Percentiles rank a stretch among this genome's conserved stretches.
These are phyloP conservation scores for Podarcis cretensis DNA, from an alignment of 2,113 vertebrate species.

Conservation along the genomic window DNA sequence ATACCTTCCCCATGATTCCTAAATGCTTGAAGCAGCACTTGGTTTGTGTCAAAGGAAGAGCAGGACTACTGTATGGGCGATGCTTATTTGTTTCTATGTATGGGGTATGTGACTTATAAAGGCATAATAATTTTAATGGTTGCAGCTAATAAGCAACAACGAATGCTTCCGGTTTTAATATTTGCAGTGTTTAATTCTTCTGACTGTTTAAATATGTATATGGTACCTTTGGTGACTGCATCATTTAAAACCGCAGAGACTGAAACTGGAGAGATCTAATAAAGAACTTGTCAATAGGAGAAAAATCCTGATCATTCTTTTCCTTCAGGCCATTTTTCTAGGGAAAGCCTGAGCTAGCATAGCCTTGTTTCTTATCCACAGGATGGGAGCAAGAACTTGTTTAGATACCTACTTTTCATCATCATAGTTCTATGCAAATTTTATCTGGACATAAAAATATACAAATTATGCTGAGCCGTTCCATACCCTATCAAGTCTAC, in stretches of 20 bases:
- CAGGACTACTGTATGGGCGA: constrained; percentile 13
- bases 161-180: constrained; percentile 61
- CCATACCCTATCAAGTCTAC: not conserved
- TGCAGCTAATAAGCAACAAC: constrained; percentile 62
- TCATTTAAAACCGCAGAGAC: constrained; percentile 57
- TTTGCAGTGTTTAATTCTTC: constrained; percentile 64
- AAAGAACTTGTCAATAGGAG: not conserved
- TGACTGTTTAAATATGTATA: constrained; percentile 37
- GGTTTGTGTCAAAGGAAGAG: not conserved
- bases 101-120: constrained; percentile 28
- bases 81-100: constrained; percentile 58
- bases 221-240: constrained; percentile 40
- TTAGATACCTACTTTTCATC: not conserved
- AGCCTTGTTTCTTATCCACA: not conserved
- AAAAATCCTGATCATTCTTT: not conserved
- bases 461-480: no score
- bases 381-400: not conserved
- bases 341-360: not conserved
- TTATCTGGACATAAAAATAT: not conserved
- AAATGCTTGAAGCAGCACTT: not conserved
- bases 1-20: not conserved
- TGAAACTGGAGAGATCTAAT: constrained; percentile 17
- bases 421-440: not conserved
- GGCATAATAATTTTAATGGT: constrained; percentile 59
- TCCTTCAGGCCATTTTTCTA: not conserved